phyloP scores from a whole-genome alignment of 2,113 vertebrate genomes.

The Euleptes europaea region DNA sequence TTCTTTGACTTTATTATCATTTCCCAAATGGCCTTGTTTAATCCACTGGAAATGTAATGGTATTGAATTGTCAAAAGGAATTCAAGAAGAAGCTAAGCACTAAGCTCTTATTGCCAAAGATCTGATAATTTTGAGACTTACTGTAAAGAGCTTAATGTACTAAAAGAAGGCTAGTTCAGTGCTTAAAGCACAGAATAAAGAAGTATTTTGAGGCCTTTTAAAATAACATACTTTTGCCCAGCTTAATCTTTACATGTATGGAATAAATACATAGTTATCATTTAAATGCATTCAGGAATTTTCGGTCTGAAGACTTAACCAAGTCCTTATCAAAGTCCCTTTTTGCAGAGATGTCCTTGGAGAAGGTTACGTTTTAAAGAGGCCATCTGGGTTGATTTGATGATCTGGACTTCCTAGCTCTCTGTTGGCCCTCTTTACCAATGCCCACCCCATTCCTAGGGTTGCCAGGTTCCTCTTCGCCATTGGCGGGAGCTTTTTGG shows the following conservation, averaged over 20 bases:
- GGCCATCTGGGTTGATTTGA: background rate
- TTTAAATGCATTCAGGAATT: background rate
- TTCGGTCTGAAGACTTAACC: background rate
- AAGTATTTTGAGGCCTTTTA: conserved; percentile 24
- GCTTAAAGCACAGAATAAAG: conserved; percentile 23
- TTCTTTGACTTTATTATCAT: conserved; percentile 44
- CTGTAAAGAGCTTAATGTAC: conserved; percentile 51
- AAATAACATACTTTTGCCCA: conserved; percentile 7
- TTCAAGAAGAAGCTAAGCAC: conserved; percentile 47
- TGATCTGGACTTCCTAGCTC: background rate
- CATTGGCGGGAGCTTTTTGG: no score
- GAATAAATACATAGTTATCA: background rate
- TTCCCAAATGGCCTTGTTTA: conserved; percentile 48
- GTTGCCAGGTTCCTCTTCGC: no score
- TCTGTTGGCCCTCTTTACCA: background rate
- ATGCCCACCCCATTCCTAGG: no score
- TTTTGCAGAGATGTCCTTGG: background rate
- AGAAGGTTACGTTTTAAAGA: background rate
- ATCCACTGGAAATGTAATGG: conserved; percentile 37
- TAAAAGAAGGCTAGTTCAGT: conserved; percentile 56
- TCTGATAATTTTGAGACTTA: conserved; percentile 48
- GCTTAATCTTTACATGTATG: background rate
- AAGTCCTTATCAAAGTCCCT: background rate
- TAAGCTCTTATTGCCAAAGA: conserved; percentile 44
- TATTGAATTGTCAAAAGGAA: conserved; percentile 40